Evolutionary conservation across 2,797 vertebrate species (phyloP).

Genomic region (Hipposideros larvatus): DNA sequence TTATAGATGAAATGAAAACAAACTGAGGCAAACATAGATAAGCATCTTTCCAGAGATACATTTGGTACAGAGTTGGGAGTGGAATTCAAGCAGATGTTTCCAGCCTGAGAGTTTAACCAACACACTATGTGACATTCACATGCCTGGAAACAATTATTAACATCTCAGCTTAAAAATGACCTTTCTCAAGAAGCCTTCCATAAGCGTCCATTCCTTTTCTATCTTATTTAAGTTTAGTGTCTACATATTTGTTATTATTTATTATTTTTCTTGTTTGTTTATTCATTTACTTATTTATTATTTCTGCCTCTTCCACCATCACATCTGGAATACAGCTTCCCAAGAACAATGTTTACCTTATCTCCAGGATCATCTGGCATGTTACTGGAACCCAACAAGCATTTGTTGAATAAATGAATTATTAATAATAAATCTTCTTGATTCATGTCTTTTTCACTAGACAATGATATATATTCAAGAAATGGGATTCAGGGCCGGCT

Average conservation of each 20-base stretch:
- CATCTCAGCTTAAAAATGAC: neutral
- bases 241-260: neutral
- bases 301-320: neutral
- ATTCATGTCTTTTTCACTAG: neutral
- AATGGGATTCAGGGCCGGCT: neutral
- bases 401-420: neutral
- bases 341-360: neutral
- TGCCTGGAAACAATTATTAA: neutral
- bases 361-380: neutral
- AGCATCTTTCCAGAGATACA: neutral
- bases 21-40: neutral
- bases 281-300: neutral
- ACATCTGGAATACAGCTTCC: neutral
- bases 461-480: neutral
- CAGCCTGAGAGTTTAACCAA: neutral
- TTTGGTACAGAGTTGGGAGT: neutral
- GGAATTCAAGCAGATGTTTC: neutral
- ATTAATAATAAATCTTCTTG: neutral
- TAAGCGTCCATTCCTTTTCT: neutral
- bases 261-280: neutral
- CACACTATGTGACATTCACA: neutral
- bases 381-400: neutral
- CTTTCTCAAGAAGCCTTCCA: neutral
- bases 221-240: neutral
- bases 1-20: neutral